A percentile compares a stretch with the other conserved stretches of the same genome.
phyloP scores from a whole-genome alignment of 2,113 vertebrate species.

The Plectropomus leopardus region DNA sequence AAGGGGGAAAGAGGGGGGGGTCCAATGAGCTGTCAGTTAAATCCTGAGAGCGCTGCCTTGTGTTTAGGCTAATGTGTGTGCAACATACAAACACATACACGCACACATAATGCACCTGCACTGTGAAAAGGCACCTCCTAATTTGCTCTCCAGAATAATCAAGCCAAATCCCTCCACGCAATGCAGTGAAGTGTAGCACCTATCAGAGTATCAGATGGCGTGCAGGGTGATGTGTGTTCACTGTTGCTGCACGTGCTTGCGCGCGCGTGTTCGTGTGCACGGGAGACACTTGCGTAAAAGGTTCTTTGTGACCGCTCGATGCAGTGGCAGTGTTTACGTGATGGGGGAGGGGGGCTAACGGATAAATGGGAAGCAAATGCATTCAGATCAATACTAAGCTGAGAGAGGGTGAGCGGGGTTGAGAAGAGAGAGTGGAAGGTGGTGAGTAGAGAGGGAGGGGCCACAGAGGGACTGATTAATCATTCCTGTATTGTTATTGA shows the following conservation, averaged over 20 bases:
- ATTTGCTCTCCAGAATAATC: conserved; percentile 69
- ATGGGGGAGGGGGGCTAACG: conserved; percentile 60
- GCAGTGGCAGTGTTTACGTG: conserved; percentile 66
- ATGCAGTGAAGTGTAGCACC: conserved; percentile 53
- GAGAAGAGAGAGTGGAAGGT: conserved; percentile 69
- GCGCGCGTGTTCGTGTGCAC: conserved; percentile 34
- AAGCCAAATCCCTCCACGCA: conserved; percentile 57
- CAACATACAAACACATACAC: conserved; percentile 32
- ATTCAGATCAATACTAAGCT: conserved; percentile 87
- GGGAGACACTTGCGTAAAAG: conserved; percentile 70
- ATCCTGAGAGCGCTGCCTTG: conserved; percentile 74
- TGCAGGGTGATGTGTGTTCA: background rate
- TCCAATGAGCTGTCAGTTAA: conserved; percentile 81
- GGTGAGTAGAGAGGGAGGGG: conserved; percentile 69
- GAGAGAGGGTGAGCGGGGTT: conserved; percentile 75
- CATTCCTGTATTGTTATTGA: conserved; percentile 86
- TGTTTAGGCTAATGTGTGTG: conserved; percentile 60
- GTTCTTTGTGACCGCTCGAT: conserved; percentile 81
- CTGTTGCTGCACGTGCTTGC: conserved; percentile 16
- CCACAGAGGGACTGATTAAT: conserved; percentile 82
- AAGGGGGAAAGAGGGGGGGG: conserved; percentile 43
- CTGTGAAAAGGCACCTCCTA: conserved; percentile 58
- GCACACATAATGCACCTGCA: conserved; percentile 70
- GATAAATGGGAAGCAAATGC: conserved; percentile 87
- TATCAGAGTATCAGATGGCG: conserved; percentile 42